phyloP scores from a whole-genome alignment of 2,888 invertebrate species.

The Agonum fuliginosum region DNA sequence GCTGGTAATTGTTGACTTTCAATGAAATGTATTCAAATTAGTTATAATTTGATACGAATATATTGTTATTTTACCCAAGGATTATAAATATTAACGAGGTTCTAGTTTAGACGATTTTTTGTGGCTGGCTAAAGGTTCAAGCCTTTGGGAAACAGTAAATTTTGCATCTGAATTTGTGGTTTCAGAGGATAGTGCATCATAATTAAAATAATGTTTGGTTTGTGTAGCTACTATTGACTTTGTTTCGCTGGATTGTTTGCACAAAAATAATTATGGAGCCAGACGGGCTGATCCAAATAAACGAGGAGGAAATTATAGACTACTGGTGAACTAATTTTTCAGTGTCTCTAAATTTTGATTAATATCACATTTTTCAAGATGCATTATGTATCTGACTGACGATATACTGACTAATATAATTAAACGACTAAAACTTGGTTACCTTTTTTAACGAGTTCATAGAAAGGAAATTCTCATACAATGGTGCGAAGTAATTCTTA shows the following conservation, averaged over 20 bases:
- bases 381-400: too few species aligned
- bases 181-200: constrained; percentile 18
- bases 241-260: not conserved
- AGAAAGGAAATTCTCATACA: too few species aligned
- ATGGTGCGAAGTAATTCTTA: too few species aligned
- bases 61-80: constrained; percentile 36
- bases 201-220: constrained; percentile 56
- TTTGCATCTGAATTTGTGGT: constrained; percentile 40
- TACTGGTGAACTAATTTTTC: not conserved
- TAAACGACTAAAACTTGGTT: too few species aligned
- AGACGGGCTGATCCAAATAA: not conserved
- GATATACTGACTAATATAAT: too few species aligned
- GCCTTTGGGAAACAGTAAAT: constrained; percentile 32
- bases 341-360: not conserved
- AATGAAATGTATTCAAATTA: constrained; percentile 57
- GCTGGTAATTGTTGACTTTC: constrained; percentile 41
- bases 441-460: too few species aligned
- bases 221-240: constrained; percentile 21
- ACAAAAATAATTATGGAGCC: not conserved
- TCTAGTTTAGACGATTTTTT: constrained; percentile 24
- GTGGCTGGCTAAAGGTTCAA: constrained; percentile 5
- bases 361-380: not conserved
- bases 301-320: not conserved
- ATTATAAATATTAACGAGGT: constrained; percentile 39
- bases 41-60: constrained; percentile 50